phyloP scores from a whole-genome alignment of 2,888 invertebrate genomes.

The Argyresthia albistria region DNA sequence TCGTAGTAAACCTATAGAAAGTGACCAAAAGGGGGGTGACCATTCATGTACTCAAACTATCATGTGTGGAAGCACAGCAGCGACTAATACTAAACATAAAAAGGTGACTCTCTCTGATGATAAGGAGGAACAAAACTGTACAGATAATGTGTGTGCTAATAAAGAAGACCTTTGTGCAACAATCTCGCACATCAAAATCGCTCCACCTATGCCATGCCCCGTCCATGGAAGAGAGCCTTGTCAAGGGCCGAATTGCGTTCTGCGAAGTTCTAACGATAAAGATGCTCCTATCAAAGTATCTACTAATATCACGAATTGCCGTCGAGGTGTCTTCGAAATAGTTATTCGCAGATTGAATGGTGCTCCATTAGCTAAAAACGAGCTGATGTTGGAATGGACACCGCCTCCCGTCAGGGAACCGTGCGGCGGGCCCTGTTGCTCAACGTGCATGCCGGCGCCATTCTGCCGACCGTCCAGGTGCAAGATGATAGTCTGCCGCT shows the following conservation, averaged over 20 bases:
- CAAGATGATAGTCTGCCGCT: not conserved
- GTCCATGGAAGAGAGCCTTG: slow-evolving; percentile 21
- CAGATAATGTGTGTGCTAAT: too few relatives aligned
- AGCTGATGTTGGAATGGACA: slow-evolving; percentile 61
- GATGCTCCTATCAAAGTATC: slow-evolving; percentile 18
- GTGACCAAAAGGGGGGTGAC: too few relatives aligned
- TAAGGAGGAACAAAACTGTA: too few relatives aligned
- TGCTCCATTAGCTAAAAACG: slow-evolving; percentile 54
- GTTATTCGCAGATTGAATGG: slow-evolving; percentile 51
- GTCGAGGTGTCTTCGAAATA: slow-evolving; percentile 58
- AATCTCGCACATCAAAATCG: slow-evolving; percentile 50
- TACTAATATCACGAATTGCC: slow-evolving; percentile 41
- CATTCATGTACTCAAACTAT: too few relatives aligned
- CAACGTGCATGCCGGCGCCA: not conserved
- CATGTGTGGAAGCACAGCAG: too few relatives aligned
- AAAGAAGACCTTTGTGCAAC: slow-evolving; percentile 19
- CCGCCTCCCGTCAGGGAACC: slow-evolving; percentile 25
- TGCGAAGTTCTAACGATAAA: not conserved
- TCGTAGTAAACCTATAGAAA: too few relatives aligned
- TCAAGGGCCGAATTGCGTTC: not conserved
- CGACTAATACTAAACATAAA: too few relatives aligned
- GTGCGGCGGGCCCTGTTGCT: not conserved
- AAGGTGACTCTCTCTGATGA: too few relatives aligned
- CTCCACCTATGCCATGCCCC: slow-evolving; percentile 41
- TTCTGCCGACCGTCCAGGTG: not conserved